A percentile compares a stretch with the other conserved stretches of the same genome.
Evolutionary conservation across 2,113 vertebrate species (phyloP).

Genomic region (Cavia porcellus): DNA sequence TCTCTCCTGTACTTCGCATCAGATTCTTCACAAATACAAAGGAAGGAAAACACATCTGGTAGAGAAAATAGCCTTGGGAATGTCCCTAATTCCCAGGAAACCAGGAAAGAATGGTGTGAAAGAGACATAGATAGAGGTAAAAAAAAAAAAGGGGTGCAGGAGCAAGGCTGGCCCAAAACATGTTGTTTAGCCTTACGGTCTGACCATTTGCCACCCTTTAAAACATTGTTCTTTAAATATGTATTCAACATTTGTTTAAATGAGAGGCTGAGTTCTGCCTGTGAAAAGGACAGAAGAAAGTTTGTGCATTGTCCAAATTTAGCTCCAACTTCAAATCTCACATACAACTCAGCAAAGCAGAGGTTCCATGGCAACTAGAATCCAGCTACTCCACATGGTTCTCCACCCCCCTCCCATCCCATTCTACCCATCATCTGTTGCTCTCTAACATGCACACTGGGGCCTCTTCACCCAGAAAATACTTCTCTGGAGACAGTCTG

Average conservation of each 20-base stretch:
- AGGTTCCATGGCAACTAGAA: background rate
- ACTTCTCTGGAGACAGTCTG: background rate
- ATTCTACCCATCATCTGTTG: background rate
- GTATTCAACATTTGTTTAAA: constrained; percentile 60
- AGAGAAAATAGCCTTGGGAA: constrained; percentile 37
- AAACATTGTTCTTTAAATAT: constrained; percentile 60
- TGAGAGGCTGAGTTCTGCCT: background rate
- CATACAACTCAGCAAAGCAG: background rate
- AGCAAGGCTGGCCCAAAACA: background rate
- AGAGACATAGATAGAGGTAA: background rate
- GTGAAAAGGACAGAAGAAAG: constrained; percentile 32
- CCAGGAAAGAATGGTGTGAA: background rate
- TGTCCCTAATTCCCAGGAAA: background rate
- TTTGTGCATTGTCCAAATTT: background rate
- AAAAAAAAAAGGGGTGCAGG: background rate
- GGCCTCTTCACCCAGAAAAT: background rate
- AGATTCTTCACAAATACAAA: background rate
- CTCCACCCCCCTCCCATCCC: background rate
- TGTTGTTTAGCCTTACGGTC: background rate
- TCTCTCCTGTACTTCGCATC: background rate
- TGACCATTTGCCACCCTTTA: background rate
- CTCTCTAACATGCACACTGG: background rate
- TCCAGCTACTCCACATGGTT: background rate
- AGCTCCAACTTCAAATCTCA: constrained; percentile 19
- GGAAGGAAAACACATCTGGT: background rate